A percentile compares a stretch with the other conserved stretches of the same genome.
phyloP scores from a whole-genome alignment of 2,888 invertebrate genomes.

The Cataglyphis livida region DNA sequence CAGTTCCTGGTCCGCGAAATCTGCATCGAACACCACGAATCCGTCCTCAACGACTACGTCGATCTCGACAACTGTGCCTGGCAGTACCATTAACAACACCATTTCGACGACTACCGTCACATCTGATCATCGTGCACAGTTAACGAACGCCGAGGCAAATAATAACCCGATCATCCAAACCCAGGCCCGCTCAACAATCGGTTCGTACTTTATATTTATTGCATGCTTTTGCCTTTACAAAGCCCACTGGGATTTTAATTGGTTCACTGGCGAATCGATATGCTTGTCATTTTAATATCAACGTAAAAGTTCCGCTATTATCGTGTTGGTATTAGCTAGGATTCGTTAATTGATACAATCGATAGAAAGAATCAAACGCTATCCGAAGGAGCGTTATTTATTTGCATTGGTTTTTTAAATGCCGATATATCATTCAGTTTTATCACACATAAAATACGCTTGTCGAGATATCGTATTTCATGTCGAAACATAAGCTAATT shows the following conservation, averaged over 20 bases:
- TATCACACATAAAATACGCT: not conserved
- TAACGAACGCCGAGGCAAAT: slow-evolving; percentile 78
- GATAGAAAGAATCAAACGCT: not conserved
- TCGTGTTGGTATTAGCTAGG: not conserved
- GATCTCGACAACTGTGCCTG: slow-evolving; percentile 63
- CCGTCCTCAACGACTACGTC: slow-evolving; percentile 69
- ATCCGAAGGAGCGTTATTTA: not conserved
- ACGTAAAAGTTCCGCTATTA: not conserved
- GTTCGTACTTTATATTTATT: slow-evolving; percentile 67
- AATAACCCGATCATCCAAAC: slow-evolving; percentile 81
- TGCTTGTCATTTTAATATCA: slow-evolving; percentile 1
- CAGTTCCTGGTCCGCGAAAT: slow-evolving; percentile 88
- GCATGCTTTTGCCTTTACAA: not conserved
- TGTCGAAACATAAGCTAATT: slow-evolving; percentile 24
- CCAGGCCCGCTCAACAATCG: slow-evolving; percentile 80
- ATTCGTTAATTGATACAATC: not conserved
- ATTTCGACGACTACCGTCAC: slow-evolving; percentile 64
- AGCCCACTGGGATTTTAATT: slow-evolving; percentile 16
- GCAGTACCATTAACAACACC: slow-evolving; percentile 62
- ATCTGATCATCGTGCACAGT: slow-evolving; percentile 69
- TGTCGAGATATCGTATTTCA: slow-evolving; percentile 1
- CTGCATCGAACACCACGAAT: slow-evolving; percentile 69
- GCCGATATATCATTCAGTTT: not conserved
- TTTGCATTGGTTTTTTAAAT: not conserved
- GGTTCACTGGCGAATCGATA: not conserved